Evolutionary conservation across 2,888 invertebrate genomes (phyloP).

Genomic region (Rhagium mordax): DNA sequence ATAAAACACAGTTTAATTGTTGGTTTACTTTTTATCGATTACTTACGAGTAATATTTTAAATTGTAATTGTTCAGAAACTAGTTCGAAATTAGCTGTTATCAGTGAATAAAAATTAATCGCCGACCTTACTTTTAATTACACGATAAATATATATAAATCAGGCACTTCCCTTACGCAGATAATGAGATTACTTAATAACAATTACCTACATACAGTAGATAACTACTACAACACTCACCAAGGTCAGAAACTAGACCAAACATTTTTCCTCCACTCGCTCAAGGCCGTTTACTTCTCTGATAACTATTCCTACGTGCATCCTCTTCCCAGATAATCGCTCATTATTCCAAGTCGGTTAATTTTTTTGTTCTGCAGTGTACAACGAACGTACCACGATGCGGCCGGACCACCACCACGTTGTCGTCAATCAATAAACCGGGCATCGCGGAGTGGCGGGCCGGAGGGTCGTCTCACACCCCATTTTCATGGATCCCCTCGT

Average conservation of each 20-base stretch:
- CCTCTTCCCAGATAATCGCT: no score
- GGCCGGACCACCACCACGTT: conserved; percentile 13
- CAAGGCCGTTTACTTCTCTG: background rate
- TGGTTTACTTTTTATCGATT: no score
- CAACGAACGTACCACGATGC: conserved; percentile 18
- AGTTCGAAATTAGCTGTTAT: background rate
- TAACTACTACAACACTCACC: background rate
- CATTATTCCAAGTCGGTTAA: background rate
- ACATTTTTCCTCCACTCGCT: background rate
- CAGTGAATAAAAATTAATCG: background rate
- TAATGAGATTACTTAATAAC: background rate
- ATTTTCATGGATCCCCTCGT: conserved; percentile 20
- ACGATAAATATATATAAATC: no score
- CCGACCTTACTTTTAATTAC: no score
- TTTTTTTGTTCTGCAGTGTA: background rate
- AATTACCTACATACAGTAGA: background rate
- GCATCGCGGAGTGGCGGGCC: conserved; percentile 37
- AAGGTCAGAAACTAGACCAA: background rate
- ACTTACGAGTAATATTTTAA: background rate
- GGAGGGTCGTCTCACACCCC: conserved; percentile 26
- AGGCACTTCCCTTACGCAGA: background rate
- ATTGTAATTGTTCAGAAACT: background rate
- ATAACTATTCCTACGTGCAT: no score
- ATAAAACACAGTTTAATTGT: no score
- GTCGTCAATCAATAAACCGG: conserved; percentile 44